These are phyloP conservation scores for Coreius guichenoti DNA, from an alignment of 2,797 vertebrate genomes.

Conservation along the genomic window DNA sequence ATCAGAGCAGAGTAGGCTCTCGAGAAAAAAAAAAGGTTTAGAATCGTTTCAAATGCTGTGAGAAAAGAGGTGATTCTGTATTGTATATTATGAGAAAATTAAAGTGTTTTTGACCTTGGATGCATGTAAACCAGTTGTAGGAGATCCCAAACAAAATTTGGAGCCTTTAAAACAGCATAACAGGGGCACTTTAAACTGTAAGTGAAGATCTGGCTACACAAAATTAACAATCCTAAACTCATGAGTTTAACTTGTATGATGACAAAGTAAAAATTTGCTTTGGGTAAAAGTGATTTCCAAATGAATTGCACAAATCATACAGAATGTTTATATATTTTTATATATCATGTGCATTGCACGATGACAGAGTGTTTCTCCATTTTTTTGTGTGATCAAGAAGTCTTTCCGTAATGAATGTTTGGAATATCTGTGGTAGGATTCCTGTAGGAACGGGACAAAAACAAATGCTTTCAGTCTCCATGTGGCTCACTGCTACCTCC, in stretches of 20 bases:
- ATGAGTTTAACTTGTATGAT: neutral
- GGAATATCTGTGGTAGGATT: constrained; percentile 39
- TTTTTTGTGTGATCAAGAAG: neutral
- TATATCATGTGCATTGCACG: neutral
- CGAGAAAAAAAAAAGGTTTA: no score
- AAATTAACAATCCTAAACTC: neutral
- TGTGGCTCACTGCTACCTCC: constrained; percentile 23
- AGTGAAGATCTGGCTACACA: neutral
- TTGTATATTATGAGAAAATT: neutral
- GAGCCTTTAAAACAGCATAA: neutral
- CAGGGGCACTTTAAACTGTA: neutral
- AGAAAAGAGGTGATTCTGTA: neutral
- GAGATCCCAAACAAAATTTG: neutral
- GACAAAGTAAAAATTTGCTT: neutral
- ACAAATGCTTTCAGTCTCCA: constrained; percentile 18
- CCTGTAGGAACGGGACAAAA: constrained; percentile 22
- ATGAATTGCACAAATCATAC: neutral
- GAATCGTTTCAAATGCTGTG: neutral
- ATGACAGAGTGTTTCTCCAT: neutral
- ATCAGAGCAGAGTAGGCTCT: no score
- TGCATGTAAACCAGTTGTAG: neutral
- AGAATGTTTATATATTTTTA: neutral
- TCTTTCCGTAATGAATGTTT: constrained; percentile 32
- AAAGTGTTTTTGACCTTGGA: neutral
- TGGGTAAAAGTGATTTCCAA: neutral